Percentiles rank a stretch among this genome's conserved stretches.
Evolutionary conservation across 2,113 vertebrate species (phyloP).

Genomic region (Triplophysa siluroides): DNA sequence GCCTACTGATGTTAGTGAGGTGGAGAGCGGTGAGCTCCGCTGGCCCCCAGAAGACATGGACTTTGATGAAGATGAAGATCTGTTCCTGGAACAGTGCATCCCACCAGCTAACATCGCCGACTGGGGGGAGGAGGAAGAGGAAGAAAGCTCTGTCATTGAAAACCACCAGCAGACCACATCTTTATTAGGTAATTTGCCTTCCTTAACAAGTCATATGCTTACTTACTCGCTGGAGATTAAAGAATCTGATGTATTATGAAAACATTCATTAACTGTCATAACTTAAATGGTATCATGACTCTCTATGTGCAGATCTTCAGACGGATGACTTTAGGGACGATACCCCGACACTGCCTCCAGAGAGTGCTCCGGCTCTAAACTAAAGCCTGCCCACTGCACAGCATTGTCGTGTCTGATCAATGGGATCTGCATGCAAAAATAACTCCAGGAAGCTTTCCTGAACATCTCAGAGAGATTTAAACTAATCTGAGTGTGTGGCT

Average conservation of each 20-base stretch:
- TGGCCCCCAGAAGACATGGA: slow-evolving; percentile 77
- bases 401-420: neutral
- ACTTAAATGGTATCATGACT: neutral
- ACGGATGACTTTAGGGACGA: slow-evolving; percentile 72
- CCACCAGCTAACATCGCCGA: slow-evolving; percentile 76
- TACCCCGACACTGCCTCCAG: slow-evolving; percentile 72
- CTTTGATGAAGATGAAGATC: slow-evolving; percentile 75
- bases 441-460: neutral
- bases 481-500: neutral
- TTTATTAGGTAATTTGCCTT: slow-evolving; percentile 65
- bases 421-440: neutral
- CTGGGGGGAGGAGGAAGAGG: slow-evolving; percentile 74
- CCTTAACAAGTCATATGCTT: too few relatives aligned
- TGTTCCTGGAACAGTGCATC: slow-evolving; percentile 78
- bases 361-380: slow-evolving; percentile 67
- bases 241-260: neutral
- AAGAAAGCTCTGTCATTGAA: slow-evolving; percentile 60
- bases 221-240: too few relatives aligned
- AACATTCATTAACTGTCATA: too few relatives aligned
- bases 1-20: slow-evolving; percentile 77
- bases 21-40: slow-evolving; percentile 81
- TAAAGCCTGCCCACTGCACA: slow-evolving; percentile 44
- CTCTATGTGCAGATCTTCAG: slow-evolving; percentile 66
- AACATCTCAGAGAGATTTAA: neutral
- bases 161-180: slow-evolving; percentile 67